These are phyloP conservation scores for Digitonthophagus gazella DNA, from an alignment of 2,888 invertebrate species.

Conservation along the genomic window DNA sequence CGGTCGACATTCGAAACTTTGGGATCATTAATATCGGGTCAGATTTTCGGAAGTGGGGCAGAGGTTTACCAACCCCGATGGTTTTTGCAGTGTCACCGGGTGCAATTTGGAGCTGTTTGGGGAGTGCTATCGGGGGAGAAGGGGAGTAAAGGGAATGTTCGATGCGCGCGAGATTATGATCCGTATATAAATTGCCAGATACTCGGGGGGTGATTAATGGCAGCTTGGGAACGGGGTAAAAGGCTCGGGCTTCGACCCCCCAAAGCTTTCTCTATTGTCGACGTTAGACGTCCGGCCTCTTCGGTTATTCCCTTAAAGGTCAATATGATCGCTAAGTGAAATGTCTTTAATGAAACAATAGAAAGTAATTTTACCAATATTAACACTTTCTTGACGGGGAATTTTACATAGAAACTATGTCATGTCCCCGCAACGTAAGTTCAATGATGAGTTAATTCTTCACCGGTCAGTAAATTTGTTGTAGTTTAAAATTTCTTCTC, in stretches of 20 bases:
- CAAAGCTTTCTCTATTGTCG: no score
- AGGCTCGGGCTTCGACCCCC: not conserved
- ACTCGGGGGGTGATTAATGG: slow-evolving; percentile 14
- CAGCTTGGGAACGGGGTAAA: not conserved
- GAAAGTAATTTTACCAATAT: not conserved
- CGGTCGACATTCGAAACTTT: not conserved
- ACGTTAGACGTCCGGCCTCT: not conserved
- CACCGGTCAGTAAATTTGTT: no score
- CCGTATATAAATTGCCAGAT: slow-evolving; percentile 11
- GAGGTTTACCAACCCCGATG: not conserved
- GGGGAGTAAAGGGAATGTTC: not conserved
- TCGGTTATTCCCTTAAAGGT: not conserved
- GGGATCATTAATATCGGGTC: not conserved
- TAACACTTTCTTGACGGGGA: not conserved
- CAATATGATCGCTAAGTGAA: not conserved
- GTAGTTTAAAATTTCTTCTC: no score
- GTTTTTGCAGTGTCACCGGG: slow-evolving; percentile 16
- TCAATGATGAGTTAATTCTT: no score
- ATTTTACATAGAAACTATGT: no score
- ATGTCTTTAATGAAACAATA: not conserved
- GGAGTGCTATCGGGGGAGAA: not conserved
- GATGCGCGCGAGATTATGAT: slow-evolving; percentile 7
- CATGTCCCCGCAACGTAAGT: no score
- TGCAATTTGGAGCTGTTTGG: slow-evolving; percentile 9
- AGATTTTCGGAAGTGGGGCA: not conserved